These are phyloP conservation scores for Drosophila meridionalis DNA, from an alignment of 2,888 invertebrate species.

Conservation along the genomic window DNA sequence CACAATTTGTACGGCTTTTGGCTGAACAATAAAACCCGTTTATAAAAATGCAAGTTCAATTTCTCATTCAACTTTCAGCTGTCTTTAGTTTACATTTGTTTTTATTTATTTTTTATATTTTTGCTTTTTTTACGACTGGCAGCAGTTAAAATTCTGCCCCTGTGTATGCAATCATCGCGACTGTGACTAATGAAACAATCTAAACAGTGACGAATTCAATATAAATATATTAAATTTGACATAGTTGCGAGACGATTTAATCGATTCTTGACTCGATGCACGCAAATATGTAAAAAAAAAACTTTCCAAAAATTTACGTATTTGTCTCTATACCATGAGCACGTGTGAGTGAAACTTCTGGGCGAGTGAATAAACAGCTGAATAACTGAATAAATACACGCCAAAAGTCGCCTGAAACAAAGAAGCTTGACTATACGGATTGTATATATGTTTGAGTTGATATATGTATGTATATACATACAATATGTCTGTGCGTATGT, in stretches of 20 bases:
- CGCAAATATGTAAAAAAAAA: conserved; percentile 13
- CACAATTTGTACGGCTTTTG: not conserved
- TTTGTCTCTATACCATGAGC: not conserved
- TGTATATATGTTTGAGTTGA: not conserved
- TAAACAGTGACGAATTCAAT: not conserved
- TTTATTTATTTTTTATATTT: not conserved
- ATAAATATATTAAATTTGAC: not conserved
- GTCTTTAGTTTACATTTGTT: not conserved
- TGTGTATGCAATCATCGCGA: not conserved
- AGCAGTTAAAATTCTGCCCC: not conserved
- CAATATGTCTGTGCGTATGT: conserved; percentile 1
- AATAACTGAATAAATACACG: conserved; percentile 24
- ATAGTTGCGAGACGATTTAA: not conserved
- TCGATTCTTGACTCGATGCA: not conserved
- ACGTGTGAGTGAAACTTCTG: not conserved
- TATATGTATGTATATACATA: not conserved
- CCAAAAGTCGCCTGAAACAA: conserved; percentile 4
- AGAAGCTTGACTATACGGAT: conserved; percentile 17
- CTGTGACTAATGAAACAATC: conserved; percentile 33
- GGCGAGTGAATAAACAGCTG: conserved; percentile 23
- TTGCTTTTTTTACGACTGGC: not conserved
- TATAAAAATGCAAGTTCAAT: conserved; percentile 40
- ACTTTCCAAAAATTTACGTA: conserved; percentile 23
- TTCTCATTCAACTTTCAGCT: not conserved
- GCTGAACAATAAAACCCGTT: conserved; percentile 34